Conservation (phyloP, 64 coral and sea anemone genomes). For the Stichodactyla mertensii region DNA sequence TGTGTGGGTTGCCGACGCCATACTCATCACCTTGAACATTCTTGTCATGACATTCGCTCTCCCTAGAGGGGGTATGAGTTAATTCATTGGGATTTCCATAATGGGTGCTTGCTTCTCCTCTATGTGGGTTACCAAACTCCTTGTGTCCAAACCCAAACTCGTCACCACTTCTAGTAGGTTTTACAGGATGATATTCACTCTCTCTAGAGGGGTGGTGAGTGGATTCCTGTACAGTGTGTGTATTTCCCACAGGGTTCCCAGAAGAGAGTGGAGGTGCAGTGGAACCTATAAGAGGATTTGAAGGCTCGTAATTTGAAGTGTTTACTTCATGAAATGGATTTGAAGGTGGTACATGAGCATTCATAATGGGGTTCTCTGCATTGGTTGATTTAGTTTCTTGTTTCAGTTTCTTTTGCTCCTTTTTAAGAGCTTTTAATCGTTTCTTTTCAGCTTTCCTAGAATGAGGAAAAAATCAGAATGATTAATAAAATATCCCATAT, state of each 20-base stretch:
- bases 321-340: background rate
- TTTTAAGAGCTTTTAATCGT: background rate
- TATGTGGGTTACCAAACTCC: background rate
- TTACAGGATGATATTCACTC: background rate
- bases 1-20: background rate
- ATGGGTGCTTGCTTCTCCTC: background rate
- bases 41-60: background rate
- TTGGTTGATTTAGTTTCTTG: background rate
- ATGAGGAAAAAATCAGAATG: no score
- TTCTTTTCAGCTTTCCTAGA: conserved; percentile 21
- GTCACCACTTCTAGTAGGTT: background rate
- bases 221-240: background rate
- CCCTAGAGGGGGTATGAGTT: background rate
- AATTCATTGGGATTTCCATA: background rate
- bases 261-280: background rate
- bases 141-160: background rate
- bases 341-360: background rate
- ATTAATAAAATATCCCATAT: no score
- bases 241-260: background rate
- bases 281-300: background rate
- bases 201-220: background rate
- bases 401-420: conserved; percentile 11
- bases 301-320: background rate
- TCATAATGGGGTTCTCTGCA: background rate
- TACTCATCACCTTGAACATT: background rate